phyloP scores from a whole-genome alignment of 2,888 invertebrate genomes.

The Melipona bicolor region DNA sequence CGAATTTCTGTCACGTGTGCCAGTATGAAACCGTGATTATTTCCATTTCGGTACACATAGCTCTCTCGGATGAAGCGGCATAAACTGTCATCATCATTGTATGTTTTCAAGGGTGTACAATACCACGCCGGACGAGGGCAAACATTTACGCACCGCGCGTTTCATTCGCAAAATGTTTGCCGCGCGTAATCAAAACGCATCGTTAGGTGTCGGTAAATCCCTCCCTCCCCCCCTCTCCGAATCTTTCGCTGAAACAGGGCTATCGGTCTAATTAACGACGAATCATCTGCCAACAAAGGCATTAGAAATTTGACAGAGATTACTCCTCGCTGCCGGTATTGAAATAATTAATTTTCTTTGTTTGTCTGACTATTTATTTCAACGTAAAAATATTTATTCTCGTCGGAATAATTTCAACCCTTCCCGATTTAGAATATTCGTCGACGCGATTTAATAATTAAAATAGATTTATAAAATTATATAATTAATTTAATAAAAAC shows the following conservation, averaged over 20 bases:
- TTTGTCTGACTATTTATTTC: too few relatives aligned
- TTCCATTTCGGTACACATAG: background rate
- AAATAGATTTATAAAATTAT: too few relatives aligned
- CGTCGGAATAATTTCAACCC: too few relatives aligned
- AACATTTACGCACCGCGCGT: constrained; percentile 33
- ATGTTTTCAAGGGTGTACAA: constrained; percentile 24
- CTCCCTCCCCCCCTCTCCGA: background rate
- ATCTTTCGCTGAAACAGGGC: background rate
- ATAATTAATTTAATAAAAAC: too few relatives aligned
- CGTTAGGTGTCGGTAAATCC: constrained; percentile 2
- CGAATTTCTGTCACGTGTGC: background rate
- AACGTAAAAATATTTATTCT: too few relatives aligned
- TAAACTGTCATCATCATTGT: constrained; percentile 33
- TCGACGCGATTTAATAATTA: too few relatives aligned
- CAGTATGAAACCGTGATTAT: background rate
- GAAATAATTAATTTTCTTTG: too few relatives aligned
- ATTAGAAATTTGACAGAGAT: too few relatives aligned
- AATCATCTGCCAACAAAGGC: too few relatives aligned
- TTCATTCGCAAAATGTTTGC: constrained; percentile 35
- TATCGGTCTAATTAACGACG: background rate
- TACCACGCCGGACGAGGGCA: background rate
- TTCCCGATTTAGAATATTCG: too few relatives aligned
- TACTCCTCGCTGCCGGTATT: too few relatives aligned
- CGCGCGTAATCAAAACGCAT: constrained; percentile 23
- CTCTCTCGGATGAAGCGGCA: background rate